Evolutionary conservation across 1,140 invertebrate species (phyloP).

Genomic region (Drosophila tristis): DNA sequence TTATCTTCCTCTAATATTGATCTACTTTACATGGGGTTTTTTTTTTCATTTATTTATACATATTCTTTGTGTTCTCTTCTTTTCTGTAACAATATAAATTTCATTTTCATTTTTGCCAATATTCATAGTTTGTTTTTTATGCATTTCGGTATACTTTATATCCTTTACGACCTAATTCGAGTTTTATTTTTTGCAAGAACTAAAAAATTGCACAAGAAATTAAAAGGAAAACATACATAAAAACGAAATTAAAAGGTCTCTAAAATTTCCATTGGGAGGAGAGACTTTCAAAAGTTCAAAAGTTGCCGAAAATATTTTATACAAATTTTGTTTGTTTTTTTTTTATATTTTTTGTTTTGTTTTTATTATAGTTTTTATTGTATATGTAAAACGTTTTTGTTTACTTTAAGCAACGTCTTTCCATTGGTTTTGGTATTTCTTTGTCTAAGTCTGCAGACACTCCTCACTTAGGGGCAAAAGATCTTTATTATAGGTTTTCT

Average conservation of each 20-base stretch:
- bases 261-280: neutral
- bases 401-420: slow-evolving; percentile 39
- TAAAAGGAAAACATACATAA: slow-evolving; percentile 16
- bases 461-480: slow-evolving; percentile 12
- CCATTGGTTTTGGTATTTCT: slow-evolving; percentile 62
- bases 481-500: slow-evolving; percentile 29
- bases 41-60: slow-evolving; percentile 49
- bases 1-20: slow-evolving; percentile 33
- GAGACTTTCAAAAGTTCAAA: slow-evolving; percentile 1
- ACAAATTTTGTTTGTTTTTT: slow-evolving; percentile 11
- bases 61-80: slow-evolving; percentile 38
- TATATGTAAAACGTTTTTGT: slow-evolving; percentile 21
- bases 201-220: slow-evolving; percentile 71
- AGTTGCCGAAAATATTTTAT: slow-evolving; percentile 20
- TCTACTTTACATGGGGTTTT: slow-evolving; percentile 67
- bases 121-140: slow-evolving; percentile 29
- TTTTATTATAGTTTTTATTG: slow-evolving; percentile 29
- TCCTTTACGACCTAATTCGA: slow-evolving; percentile 78
- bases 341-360: slow-evolving; percentile 18
- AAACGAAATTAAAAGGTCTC: neutral
- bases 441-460: slow-evolving; percentile 55
- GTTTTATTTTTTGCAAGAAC: slow-evolving; percentile 55
- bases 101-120: slow-evolving; percentile 36
- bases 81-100: slow-evolving; percentile 65
- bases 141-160: slow-evolving; percentile 77